Evolutionary conservation across 2,113 vertebrate genomes (phyloP), one percentile per base, ranked within the genome.

Genomic region (Rhea pennata): DNA sequence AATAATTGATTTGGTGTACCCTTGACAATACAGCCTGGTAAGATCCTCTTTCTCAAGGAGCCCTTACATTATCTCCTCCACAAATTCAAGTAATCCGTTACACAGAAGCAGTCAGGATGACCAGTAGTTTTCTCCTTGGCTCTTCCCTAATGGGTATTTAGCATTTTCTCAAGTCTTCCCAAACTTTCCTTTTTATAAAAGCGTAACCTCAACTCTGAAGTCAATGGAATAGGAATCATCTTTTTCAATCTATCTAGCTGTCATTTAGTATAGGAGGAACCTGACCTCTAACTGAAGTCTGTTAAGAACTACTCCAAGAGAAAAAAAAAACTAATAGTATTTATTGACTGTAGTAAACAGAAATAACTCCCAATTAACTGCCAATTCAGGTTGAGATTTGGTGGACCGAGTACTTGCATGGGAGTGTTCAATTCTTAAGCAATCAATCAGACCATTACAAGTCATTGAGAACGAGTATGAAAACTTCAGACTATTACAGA

Each of bases 291-390:
- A 71, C 29, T 59, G n/a, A 89, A 77, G 51, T 23, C 44, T 84
- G 29, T 56, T 62, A 78, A 90, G 50, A 27, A 29, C 17, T 76
- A 22, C 58, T 73, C 13, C 62, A 69, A 33, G 42, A 16, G 36
- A 36, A 36, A 36, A 36, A 36, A 93, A 87, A 40, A 5, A 66
- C 59, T 64, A 36, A 48, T 31, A 77, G n/a, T 48, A 81, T 88
- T 62, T 62, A 72, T 1, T 29, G 54, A 54, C 40, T 51, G 36
- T 9, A 91, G 65, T 44, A 92, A 94, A 1, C 33, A 84, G 75
- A 84, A 94, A 69, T 65, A 92, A 85, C 51, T 86, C 24, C 76
- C 36, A 71, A 80, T 88, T 93, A 91, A 91, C 50, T 70, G 64
- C 13, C 71, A 54, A 59, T 92, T 70, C 40, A 40, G 21, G 66